Evolutionary conservation across 2,888 invertebrate genomes (phyloP), one percentile per base, ranked within the genome.

Genomic region (Ditylenchus weischeri): DNA sequence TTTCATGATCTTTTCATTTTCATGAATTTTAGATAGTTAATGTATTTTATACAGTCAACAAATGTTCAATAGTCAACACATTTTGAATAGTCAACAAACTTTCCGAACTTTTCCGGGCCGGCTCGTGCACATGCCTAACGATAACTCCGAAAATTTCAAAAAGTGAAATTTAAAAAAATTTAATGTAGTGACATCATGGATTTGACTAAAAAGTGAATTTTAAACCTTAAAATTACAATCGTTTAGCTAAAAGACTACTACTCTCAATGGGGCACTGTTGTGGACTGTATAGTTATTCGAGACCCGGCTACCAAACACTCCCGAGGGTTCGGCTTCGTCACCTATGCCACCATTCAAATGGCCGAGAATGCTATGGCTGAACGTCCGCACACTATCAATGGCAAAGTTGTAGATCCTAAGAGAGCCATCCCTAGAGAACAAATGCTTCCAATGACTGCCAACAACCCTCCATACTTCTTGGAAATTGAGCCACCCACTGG

Each of bases 241-340:
- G 71, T 79, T 69, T 61, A 81, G 80, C 73, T 81, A 18, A 72
- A 77, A 21, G 73, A 72, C 51, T 80, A 79, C 74, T 81, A 78
- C 71, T 75, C 79, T n/a, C n/a, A n/a, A 62, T 82, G 81, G 80
- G 81, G 81, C 54, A 72, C 73, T 7, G 81, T 82, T 11, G 77
- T 82, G 57, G 82, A 82, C 67, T 80, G 80, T 47, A 82, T 82
- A 47, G 82, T 82, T 43, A 82, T 82, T 57, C 73, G 81, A 4
- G 82, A 82, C 63, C n/a, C 79, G 13, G 73, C 69, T 54, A 80
- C 82, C n/a, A 82, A 80, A 64, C 79, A 74, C 5, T 80, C 79
- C 10, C n/a, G 82, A 11, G 82, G 82, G n/a, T 82, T 82, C 63
- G 82, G 82, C 58, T 82, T 82, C 63, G 80, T 82, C 62, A 82